These are phyloP conservation scores for Phaetusa simplex DNA, from an alignment of 2,113 vertebrate species.

Conservation along the genomic window DNA sequence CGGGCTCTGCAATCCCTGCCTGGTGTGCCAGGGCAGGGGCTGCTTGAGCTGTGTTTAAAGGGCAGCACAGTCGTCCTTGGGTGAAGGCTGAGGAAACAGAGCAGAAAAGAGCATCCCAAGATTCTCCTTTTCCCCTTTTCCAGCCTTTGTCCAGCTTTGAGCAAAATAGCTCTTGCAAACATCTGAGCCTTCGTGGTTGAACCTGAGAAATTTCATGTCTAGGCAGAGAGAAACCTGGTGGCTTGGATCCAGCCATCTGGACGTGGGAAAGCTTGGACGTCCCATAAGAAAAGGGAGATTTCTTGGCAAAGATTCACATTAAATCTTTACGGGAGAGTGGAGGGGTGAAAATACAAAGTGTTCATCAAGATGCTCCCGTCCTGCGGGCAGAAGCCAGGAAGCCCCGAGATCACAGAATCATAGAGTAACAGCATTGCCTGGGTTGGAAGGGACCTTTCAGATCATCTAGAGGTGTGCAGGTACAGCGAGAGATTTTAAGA, in stretches of 20 bases:
- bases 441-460: no score
- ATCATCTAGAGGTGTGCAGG: neutral
- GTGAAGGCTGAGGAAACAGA: neutral
- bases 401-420: neutral
- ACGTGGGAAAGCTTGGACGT: neutral
- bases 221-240: neutral
- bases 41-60: neutral
- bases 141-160: neutral
- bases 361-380: neutral
- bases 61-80: neutral
- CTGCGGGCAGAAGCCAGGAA: neutral
- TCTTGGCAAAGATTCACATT: neutral
- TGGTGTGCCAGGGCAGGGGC: neutral
- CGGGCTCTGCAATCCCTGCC: neutral
- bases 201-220: neutral
- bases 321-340: neutral
- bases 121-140: neutral
- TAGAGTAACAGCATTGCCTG: no score
- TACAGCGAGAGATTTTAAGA: neutral
- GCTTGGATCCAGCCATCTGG: neutral
- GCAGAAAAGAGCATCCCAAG: neutral
- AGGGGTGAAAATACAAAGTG: neutral
- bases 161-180: neutral
- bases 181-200: neutral
- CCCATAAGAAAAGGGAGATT: neutral